Evolutionary conservation across 2,113 vertebrate species (phyloP).

Genomic region (Petrocephalus zakoni): DNA sequence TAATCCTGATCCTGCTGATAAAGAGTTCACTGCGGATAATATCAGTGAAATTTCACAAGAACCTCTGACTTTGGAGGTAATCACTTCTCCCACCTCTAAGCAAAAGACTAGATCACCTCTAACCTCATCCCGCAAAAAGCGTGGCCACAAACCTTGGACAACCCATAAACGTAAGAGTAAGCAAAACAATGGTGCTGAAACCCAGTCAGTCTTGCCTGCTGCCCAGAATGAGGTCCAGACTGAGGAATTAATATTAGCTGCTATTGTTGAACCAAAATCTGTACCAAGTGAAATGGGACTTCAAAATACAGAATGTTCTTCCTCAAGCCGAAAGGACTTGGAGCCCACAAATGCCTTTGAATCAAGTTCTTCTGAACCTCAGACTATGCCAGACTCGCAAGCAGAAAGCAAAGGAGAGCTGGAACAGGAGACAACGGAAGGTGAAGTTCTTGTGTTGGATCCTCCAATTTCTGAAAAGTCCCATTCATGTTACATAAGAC

Average conservation of each 20-base stretch:
- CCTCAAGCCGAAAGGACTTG: conserved; percentile 36
- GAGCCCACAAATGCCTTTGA: conserved; percentile 28
- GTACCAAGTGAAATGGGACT: background rate
- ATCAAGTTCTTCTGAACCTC: conserved; percentile 30
- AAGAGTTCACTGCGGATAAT: conserved; percentile 45
- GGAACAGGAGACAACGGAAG: conserved; percentile 45
- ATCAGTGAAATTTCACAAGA: conserved; percentile 41
- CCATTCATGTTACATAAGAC: conserved; percentile 21
- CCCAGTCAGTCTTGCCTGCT: conserved; percentile 24
- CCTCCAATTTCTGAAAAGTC: conserved; percentile 33
- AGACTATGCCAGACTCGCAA: conserved; percentile 26
- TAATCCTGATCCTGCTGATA: conserved; percentile 43
- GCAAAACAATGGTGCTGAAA: conserved; percentile 31
- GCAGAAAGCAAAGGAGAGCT: conserved; percentile 47
- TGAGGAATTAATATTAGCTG: conserved; percentile 14
- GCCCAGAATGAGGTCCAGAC: conserved; percentile 31
- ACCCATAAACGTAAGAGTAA: conserved; percentile 46
- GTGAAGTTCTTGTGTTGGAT: conserved; percentile 45
- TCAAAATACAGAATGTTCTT: conserved; percentile 16
- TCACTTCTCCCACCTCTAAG: conserved; percentile 34
- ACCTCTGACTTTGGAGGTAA: conserved; percentile 27
- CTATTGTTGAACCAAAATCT: conserved; percentile 11
- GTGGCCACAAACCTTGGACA: conserved; percentile 43
- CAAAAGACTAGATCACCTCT: conserved; percentile 44
- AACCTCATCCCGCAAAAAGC: conserved; percentile 43